A percentile compares a stretch with the other conserved stretches of the same genome.
phyloP scores from a whole-genome alignment of 2,888 invertebrate species.

The Trachelus iudaicus region DNA sequence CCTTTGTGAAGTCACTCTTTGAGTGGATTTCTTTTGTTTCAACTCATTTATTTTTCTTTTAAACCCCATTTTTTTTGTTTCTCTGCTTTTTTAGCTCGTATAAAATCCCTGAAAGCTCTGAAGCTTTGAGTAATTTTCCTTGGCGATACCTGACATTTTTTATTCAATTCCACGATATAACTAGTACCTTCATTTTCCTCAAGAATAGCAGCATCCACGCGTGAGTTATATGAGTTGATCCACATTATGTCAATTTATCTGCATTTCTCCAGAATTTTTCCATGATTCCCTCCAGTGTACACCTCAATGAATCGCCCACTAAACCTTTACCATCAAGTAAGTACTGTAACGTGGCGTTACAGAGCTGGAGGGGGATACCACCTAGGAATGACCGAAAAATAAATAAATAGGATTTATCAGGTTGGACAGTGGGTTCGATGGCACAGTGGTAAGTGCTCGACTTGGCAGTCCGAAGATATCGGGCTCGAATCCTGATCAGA shows the following conservation, averaged over 20 bases:
- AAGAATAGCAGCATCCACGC: neutral
- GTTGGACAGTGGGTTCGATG: no score
- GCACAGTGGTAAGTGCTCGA: no score
- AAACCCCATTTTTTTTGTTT: neutral
- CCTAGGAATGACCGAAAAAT: no score
- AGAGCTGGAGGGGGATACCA: no score
- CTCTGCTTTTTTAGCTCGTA: neutral
- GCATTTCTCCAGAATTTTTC: conserved; percentile 7
- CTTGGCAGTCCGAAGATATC: no score
- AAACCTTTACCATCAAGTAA: conserved; percentile 7
- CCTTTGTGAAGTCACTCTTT: neutral
- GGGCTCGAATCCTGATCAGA: no score
- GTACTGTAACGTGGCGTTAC: no score
- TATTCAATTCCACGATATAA: neutral
- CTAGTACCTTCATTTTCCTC: neutral
- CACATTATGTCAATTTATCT: conserved; percentile 17
- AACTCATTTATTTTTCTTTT: neutral
- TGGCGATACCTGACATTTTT: neutral
- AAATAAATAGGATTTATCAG: no score
- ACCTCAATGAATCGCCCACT: neutral
- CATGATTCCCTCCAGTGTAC: conserved; percentile 1
- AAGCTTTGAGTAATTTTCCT: neutral
- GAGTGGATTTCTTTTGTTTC: neutral
- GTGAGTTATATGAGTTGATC: conserved; percentile 8
- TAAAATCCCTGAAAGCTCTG: neutral